A percentile compares a stretch with the other conserved stretches of the same genome.
Evolutionary conservation across 2,797 vertebrate species (phyloP).

Genomic region (Chloroceryle amazona): DNA sequence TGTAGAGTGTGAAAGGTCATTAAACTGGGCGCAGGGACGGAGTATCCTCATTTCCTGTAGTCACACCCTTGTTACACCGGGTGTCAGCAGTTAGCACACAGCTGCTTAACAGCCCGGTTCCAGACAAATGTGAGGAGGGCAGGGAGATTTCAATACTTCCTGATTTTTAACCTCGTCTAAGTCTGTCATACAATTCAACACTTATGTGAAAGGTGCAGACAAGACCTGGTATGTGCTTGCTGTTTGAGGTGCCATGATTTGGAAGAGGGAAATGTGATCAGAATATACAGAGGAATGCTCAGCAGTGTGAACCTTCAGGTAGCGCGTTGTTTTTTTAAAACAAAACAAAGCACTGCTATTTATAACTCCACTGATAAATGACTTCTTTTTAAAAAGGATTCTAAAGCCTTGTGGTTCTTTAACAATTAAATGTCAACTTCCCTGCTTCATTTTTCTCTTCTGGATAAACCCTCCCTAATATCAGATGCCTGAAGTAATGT

Average conservation of each 20-base stretch:
- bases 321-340: neutral
- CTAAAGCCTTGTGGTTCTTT: neutral
- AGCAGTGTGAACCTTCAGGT: neutral
- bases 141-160: neutral
- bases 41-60: neutral
- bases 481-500: neutral
- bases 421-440: neutral
- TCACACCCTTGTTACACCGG: neutral
- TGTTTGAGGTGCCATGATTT: neutral
- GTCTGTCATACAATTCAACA: neutral
- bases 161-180: neutral
- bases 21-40: neutral
- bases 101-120: neutral
- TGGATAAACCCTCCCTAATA: neutral
- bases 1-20: neutral
- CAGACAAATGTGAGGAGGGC: neutral
- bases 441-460: neutral
- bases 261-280: neutral
- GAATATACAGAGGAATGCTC: neutral
- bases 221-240: rapidly evolving
- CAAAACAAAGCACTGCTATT: neutral
- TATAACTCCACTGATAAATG: neutral
- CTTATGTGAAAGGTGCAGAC: neutral
- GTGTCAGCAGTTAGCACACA: neutral
- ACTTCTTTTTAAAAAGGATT: neutral